Evolutionary conservation across 2,888 invertebrate genomes (phyloP), one percentile per base, ranked within the genome.

Genomic region (Chymomyza procnemis): DNA sequence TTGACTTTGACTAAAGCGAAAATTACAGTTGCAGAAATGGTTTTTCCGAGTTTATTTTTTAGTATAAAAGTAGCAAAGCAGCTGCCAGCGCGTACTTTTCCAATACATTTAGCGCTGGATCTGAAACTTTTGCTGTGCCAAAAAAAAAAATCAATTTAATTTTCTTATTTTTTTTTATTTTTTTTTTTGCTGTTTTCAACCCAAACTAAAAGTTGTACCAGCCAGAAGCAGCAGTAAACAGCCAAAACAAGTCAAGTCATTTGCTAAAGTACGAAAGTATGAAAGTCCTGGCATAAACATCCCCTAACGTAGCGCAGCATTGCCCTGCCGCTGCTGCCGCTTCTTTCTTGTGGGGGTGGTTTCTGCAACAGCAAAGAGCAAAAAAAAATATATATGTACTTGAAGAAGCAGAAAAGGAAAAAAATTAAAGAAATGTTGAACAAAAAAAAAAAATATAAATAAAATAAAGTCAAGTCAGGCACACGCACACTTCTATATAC

Each of bases 181-280:
- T 50, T 58, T 50, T 60, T 61, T 47, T 52, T 50, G 21, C 34
- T 61, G 50, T 54, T 55, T 57, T 72, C 61, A 66, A 71, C 63
- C 64, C 58, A 56, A 76, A 76, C 76, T 76, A 79, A 76, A 76
- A 76, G 73, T 76, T 79, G 73, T 55, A 76, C 62, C 61, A 48
- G 30, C 30, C 56, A 21, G 56, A 18, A 19, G 50, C 50, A 50
- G 50, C 50, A 50, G 50, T 19, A 50, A 50, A 19, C 50, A 50
- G 50, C 50, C 16, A 22, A 84, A 83, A 80, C 78, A 78, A 83
- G 88, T 83, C 88, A 87, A 82, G 82, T 82, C 82, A 82, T 87
- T 82, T 85, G 75, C 73, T 80, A 80, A 87, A 80, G 87, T 82
- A 85, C 73, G 66, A 75, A 61, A 75, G 52, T 48, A 14, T n/a